Base-by-base conservation (phyloP, 2,888 invertebrate species). In the Monochamus alternatus region DNA sequence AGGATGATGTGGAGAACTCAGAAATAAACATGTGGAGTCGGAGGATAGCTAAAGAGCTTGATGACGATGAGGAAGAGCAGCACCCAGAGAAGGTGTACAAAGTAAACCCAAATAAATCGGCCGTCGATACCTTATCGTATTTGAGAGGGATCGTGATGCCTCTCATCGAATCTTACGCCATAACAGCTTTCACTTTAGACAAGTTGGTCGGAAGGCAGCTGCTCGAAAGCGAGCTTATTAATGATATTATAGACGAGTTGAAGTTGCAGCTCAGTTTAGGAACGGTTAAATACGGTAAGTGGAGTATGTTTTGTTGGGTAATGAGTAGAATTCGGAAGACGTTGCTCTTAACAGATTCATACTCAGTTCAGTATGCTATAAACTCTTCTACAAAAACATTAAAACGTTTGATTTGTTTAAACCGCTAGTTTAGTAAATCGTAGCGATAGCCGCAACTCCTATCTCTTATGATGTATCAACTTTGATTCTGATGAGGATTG, bases 81-180 rank as follows among this genome's bases (percentile, higher is more conserved):
- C 84, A 87, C 2, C 83, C 79, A 5, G 76, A 80, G 52, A 83
- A 86, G 74, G 82, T 85, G 73, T 87, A 86, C 73, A 82, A 84
- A 81, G 75, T 84, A 12, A 85, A 83, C 71, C 76, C 81, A 5
- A 79, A 84, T 30, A 78, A 83, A 76, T 71, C 77, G 55, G 82
- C 83, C n/a, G 78, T 81, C 30, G 85, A 86, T 55, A 82, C 85
- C 77, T 67, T 89, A 64, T 76, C 78, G 64, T 86, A 82, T 86
- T 92, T 84, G 84, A 93, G 86, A 86, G 89, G 89, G 69, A 90
- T 94, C 2, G 85, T 96, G 58, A 92, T 93, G 62, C 95, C 96
- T 0, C 90, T 96, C 70, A 88, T 95, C 67, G 94, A 95, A 83
- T 93, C 95, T 5, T 97, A 97, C 87, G 89, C 93, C 58, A 90